phyloP scores from a whole-genome alignment of 1,140 invertebrate genomes.

The Eurosta solidaginis region DNA sequence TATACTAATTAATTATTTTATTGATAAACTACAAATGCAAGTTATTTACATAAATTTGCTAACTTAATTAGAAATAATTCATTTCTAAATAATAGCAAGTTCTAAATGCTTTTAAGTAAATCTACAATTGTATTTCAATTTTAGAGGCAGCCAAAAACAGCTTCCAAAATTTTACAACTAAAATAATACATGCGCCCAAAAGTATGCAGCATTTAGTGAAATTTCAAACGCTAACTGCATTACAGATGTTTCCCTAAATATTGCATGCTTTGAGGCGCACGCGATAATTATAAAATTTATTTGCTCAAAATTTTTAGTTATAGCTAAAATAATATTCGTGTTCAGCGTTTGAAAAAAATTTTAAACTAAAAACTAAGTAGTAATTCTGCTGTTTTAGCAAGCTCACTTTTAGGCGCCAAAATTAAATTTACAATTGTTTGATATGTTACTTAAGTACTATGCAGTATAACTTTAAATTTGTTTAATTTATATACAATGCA shows the following conservation, averaged over 20 bases:
- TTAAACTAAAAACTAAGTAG: not conserved
- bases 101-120: too few species aligned
- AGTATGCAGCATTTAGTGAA: too few species aligned
- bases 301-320: not conserved
- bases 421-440: not conserved
- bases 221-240: too few species aligned
- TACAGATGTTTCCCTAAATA: too few species aligned
- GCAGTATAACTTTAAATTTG: not conserved
- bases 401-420: not conserved
- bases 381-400: slow-evolving; percentile 10
- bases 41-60: not conserved
- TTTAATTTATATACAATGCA: slow-evolving; percentile 9
- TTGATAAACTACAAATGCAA: slow-evolving; percentile 10
- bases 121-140: not conserved
- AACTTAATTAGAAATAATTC: slow-evolving; percentile 21
- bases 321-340: not conserved
- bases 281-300: too few species aligned
- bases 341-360: too few species aligned
- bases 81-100: slow-evolving; percentile 23
- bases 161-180: too few species aligned
- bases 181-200: too few species aligned
- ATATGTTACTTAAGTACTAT: slow-evolving; percentile 9
- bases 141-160: too few species aligned
- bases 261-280: too few species aligned
- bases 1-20: not conserved